phyloP scores from a whole-genome alignment of 2,113 vertebrate species.

The Macquaria ambigua region DNA sequence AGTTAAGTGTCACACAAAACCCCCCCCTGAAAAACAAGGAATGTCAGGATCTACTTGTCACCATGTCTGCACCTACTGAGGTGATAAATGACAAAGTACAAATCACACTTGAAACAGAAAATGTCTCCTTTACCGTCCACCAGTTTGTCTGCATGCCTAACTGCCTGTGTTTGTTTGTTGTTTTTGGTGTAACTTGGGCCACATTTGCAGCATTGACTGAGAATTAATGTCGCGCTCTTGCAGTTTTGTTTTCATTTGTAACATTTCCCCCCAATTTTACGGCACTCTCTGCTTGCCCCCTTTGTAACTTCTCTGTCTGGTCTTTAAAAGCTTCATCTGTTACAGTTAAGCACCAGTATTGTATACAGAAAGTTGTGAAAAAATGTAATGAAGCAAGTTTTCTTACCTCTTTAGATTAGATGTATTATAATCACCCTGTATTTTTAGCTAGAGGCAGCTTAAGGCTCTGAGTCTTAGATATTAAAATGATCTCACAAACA shows the following conservation, averaged over 20 bases:
- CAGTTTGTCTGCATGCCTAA: conserved; percentile 82
- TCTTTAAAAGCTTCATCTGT: conserved; percentile 33
- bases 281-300: conserved; percentile 72
- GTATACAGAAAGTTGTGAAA: neutral
- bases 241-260: conserved; percentile 73
- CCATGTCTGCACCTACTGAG: conserved; percentile 18
- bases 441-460: conserved; percentile 18
- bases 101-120: conserved; percentile 68
- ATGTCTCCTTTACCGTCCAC: conserved; percentile 65
- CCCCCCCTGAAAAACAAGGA: neutral
- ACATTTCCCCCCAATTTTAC: conserved; percentile 50
- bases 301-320: conserved; percentile 55
- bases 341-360: neutral
- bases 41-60: conserved; percentile 26
- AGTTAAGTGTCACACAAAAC: conserved; percentile 20
- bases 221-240: conserved; percentile 67
- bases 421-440: neutral
- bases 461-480: neutral
- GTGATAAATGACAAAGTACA: conserved; percentile 34
- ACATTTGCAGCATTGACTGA: conserved; percentile 73
- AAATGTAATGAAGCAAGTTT: neutral
- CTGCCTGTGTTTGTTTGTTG: conserved; percentile 81
- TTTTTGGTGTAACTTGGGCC: conserved; percentile 69
- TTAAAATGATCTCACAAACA: neutral
- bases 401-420: neutral